Evolutionary conservation across 2,797 vertebrate genomes (phyloP).

Genomic region (Nannoperca australis): DNA sequence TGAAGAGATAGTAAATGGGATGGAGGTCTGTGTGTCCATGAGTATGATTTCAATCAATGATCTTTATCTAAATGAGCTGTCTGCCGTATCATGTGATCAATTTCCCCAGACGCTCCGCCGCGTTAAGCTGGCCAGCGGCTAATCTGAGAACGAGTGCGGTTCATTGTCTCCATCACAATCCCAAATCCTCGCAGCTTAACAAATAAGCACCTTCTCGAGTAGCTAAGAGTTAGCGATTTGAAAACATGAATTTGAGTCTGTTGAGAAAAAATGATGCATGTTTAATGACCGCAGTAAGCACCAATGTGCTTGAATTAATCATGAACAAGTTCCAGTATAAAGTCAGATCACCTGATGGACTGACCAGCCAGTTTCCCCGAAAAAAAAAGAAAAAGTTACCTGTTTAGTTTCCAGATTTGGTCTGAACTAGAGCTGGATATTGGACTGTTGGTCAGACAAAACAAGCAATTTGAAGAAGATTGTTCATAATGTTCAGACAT

Average conservation of each 20-base stretch:
- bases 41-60: conserved; percentile 40
- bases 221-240: conserved; percentile 14
- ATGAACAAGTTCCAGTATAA: conserved; percentile 11
- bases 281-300: conserved; percentile 28
- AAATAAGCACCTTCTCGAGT: conserved; percentile 35
- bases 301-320: conserved; percentile 20
- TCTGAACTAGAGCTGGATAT: neutral
- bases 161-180: conserved; percentile 49
- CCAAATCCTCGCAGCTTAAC: conserved; percentile 47
- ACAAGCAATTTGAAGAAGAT: neutral
- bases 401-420: neutral
- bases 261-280: conserved; percentile 8
- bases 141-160: conserved; percentile 36
- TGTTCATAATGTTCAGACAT: neutral
- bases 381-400: neutral
- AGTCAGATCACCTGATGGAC: conserved; percentile 23
- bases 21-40: neutral
- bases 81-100: conserved; percentile 33
- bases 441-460: neutral
- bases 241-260: conserved; percentile 17
- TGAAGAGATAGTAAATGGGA: conserved; percentile 25
- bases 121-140: conserved; percentile 19
- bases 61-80: conserved; percentile 31
- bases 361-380: conserved; percentile 11
- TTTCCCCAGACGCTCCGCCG: neutral